Base-by-base conservation (phyloP, 2,888 invertebrate genomes). In the Perithous albicinctus region DNA sequence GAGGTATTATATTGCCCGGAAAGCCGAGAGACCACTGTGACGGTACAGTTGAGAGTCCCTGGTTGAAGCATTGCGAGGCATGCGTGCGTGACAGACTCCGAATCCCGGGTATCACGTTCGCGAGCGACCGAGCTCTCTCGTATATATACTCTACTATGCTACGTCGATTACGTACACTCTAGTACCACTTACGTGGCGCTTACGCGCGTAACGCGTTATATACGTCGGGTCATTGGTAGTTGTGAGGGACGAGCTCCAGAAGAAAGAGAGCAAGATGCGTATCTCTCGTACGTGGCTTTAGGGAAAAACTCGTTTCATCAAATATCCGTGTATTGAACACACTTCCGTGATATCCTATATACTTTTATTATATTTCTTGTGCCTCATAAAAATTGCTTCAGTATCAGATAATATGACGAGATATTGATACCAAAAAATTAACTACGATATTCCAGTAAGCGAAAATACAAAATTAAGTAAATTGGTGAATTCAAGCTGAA, bases 41-140 rank as follows among this genome's bases (percentile, higher is more conserved):
- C n/a, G n/a, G 15, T 8, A 54, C n/a, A 64, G 73, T 83, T 74
- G 76, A 74, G 70, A 73, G 73, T 77, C 67, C 41, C 72, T 61
- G 66, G 72, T 79, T 61, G 67, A 43, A 67, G 69, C 38, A 54
- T 32, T 63, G 67, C 56, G 61, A 77, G 73, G 51, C 74, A 59
- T 48, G 73, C 80, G 83, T 83, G 77, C 80, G 69, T 77, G 80
- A 83, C 69, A 80, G 70, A 79, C 73, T 78, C 69, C 73, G 73
- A 82, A 77, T 70, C 73, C 70, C 23, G 38, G 67, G 51, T 76
- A 76, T 79, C 72, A 77, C 74, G 80, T 82, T 82, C 61, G 51
- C 72, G 38, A 78, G 26, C 41, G 38, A 59, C 56, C 70, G 64
- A 75, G 29, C 54, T 43, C 66, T n/a, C n/a, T n/a, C n/a, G n/a